Evolutionary conservation across 2,113 vertebrate genomes (phyloP), one percentile per base, ranked within the genome.

Genomic region (Myanophis thanlyinensis): DNA sequence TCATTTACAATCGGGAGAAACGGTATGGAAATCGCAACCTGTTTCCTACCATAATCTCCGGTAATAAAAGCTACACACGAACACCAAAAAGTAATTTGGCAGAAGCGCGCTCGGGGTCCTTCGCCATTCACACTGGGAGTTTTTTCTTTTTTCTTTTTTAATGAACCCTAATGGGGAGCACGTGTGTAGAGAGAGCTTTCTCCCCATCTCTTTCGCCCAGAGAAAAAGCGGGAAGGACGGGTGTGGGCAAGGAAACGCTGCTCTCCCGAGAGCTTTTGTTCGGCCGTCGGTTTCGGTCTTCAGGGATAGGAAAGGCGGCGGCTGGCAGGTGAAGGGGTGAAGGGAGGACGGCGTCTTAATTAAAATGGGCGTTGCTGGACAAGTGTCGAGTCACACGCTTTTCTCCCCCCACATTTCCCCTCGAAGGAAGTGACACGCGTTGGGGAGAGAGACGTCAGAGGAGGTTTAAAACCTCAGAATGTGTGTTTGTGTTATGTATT

Each of bases 351-450:
- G 4, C 87, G 25, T 18, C 56, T 48, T 22, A 13, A 91, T 20
- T n/a, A n/a, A 46, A 47, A 12, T 40, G 92, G 40, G 87, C 93
- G 93, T 54, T 40, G 84, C 52, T 56, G 15, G 87, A 87, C 52
- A 3, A 80, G 4, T 85, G 8, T 62, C 47, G 15, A 51, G 5
- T 90, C 89, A 40, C 90, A 22, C 46, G 25, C 67, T 89, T 92
- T 90, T 5, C 22, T 54, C 2, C 40, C 9, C 23, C 22, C 9
- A 22, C 46, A 0, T 13, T 27, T 85, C 54, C 90, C 0, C 0
- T 92, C 48, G 96, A 97, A 98, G 98, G 98, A 98, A 98, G 97
- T 98, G 98, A 97, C 97, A 97, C 97, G 93, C 67, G 90, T 95
- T 89, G 93, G 93, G 92, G 95, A 96, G 96, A 95, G 96, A 96